These are phyloP conservation scores for Nomada fucata DNA, from an alignment of 2,888 invertebrate genomes.

Conservation along the genomic window DNA sequence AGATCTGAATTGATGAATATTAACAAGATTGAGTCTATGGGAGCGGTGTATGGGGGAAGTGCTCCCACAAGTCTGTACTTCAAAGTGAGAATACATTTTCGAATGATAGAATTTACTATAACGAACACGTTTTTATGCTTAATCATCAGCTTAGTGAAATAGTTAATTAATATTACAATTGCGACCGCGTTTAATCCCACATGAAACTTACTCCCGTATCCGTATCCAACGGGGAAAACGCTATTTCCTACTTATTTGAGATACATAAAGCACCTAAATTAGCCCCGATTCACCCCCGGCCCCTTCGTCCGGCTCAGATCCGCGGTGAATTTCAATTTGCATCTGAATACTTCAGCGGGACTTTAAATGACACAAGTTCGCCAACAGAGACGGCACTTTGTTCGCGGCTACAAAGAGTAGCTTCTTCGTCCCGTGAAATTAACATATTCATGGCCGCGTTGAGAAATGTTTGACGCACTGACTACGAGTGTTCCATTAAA, in stretches of 20 bases:
- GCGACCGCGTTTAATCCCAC: too few species aligned
- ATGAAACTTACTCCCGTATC: too few species aligned
- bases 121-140: too few species aligned
- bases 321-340: conserved; percentile 49
- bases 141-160: too few species aligned
- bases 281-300: conserved; percentile 7
- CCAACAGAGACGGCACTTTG: conserved; percentile 39
- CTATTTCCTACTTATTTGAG: not conserved
- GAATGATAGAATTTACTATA: too few species aligned
- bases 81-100: too few species aligned
- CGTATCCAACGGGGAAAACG: too few species aligned
- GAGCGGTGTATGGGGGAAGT: too few species aligned
- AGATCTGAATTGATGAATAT: too few species aligned
- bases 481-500: conserved; percentile 44
- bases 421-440: conserved; percentile 35
- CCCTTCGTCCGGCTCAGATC: conserved; percentile 5
- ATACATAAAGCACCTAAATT: conserved; percentile 25
- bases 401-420: conserved; percentile 9
- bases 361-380: conserved; percentile 47
- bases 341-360: conserved; percentile 44
- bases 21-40: too few species aligned
- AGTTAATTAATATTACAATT: too few species aligned
- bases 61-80: too few species aligned
- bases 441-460: conserved; percentile 49
- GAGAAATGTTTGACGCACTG: conserved; percentile 50